Conservation (phyloP, 2,888 invertebrate genomes). For the Dichetophora obliterata region DNA sequence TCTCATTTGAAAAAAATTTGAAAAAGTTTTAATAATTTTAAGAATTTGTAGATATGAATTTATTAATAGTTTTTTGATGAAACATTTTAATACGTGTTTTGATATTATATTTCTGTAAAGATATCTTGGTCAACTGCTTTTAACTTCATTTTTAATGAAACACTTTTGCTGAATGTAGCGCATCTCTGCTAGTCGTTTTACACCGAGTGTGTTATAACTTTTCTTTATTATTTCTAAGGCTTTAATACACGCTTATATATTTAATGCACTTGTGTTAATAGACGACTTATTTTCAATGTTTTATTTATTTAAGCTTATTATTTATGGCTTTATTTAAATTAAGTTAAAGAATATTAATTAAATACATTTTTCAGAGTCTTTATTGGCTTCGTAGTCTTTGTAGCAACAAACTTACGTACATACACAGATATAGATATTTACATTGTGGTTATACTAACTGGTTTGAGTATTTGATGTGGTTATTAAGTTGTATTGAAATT, state of each 20-base stretch:
- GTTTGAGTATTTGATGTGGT: slow-evolving; percentile 21
- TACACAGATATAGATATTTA: slow-evolving; percentile 35
- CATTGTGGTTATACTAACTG: not conserved
- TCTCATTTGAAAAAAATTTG: too few species aligned
- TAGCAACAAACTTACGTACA: slow-evolving; percentile 47
- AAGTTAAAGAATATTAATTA: slow-evolving; percentile 34
- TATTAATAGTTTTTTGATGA: too few species aligned
- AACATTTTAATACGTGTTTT: too few species aligned
- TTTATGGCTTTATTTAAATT: slow-evolving; percentile 59
- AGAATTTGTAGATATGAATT: too few species aligned
- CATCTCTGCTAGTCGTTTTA: not conserved
- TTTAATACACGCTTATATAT: slow-evolving; percentile 28
- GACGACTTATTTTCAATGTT: slow-evolving; percentile 17
- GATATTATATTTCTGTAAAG: too few species aligned
- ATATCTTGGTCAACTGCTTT: too few species aligned
- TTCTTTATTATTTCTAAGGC: slow-evolving; percentile 5
- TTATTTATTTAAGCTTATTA: slow-evolving; percentile 61
- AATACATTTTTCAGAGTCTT: slow-evolving; percentile 62
- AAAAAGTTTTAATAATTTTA: too few species aligned
- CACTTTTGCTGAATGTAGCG: not conserved
- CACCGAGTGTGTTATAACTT: not conserved
- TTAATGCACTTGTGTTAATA: slow-evolving; percentile 53
- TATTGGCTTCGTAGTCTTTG: slow-evolving; percentile 68
- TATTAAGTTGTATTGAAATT: not conserved
- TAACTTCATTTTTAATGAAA: too few species aligned